These are phyloP conservation scores for Eumacrocentrus americanus DNA, from an alignment of 2,888 invertebrate species.

Conservation along the genomic window DNA sequence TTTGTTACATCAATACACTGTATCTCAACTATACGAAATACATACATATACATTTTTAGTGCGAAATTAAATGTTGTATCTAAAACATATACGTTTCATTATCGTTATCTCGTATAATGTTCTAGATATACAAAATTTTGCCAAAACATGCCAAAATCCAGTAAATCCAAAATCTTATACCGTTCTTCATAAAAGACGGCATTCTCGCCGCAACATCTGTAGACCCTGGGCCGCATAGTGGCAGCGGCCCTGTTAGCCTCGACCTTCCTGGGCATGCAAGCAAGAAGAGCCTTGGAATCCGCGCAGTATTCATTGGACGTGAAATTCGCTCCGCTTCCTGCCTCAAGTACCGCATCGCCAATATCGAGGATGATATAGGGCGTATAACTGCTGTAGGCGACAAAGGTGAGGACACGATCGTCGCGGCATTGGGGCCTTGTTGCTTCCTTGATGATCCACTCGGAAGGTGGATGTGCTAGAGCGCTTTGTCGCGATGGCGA, in stretches of 20 bases:
- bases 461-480: conserved; percentile 62
- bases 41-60: too few species aligned
- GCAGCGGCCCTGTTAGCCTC: conserved; percentile 53
- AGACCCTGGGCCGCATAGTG: conserved; percentile 59
- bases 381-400: conserved; percentile 45
- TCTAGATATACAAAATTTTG: too few species aligned
- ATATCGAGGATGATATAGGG: conserved; percentile 69
- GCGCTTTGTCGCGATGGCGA: conserved; percentile 62
- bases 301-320: conserved; percentile 72
- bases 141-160: conserved; percentile 3
- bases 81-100: too few species aligned
- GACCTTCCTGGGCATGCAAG: conserved; percentile 65
- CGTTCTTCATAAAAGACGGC: conserved; percentile 68
- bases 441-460: conserved; percentile 62
- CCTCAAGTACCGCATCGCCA: conserved; percentile 69
- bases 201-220: conserved; percentile 76
- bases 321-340: conserved; percentile 59
- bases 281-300: conserved; percentile 70
- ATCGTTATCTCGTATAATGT: too few species aligned
- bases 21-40: too few species aligned
- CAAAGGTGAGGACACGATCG: conserved; percentile 52
- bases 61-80: too few species aligned
- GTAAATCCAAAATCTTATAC: conserved; percentile 63
- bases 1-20: too few species aligned
- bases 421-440: conserved; percentile 58